Base-by-base conservation (phyloP, 2,113 vertebrate species). In the Geococcyx californianus region DNA sequence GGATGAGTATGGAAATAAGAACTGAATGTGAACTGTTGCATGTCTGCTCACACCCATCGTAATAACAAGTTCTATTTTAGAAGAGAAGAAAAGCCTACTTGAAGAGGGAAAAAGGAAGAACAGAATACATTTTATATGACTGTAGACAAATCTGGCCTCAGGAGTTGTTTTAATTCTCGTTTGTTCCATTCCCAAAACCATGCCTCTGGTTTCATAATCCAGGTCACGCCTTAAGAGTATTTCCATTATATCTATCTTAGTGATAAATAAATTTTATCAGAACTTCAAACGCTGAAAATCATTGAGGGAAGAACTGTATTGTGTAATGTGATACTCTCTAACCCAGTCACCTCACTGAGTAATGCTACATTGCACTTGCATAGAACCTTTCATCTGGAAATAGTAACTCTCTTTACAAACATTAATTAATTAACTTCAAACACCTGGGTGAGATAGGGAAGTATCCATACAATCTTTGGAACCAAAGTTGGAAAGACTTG, bases 401-500 rank as follows among this genome's bases (percentile, higher is more conserved):
- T 95, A 93, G 89, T 95, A 97, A 91, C 10, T 70, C 97, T 96
- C 92, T 92, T 96, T 97, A 96, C 91, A 97, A 97, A 96, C 96
- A 96, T 97, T 95, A 96, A 97, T 97, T 97, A 97, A 97, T 97
- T 97, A 97, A 96, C 97, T 95, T 92, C 93, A 96, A 92, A 97
- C 95, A 93, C 80, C 92, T 95, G 95, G 85, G 75, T 93, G 84
- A 97, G 96, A 95, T 97, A 97, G 94, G 93, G 95, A 95, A 97
- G 95, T 95, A 94, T 95, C 93, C 91, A n/a, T 77, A 94, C 84
- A 88, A 89, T 92, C 94, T 95, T 89, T 96, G 93, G 94, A 97
- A 95, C 84, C 79, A 58, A 82, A 96, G 90, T 97, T 97, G 92
- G 96, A 97, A 97, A 97, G 95, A 95, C 95, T 95, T 96, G 96